Evolutionary conservation across 2,113 vertebrate species (phyloP), one percentile per base, ranked within the genome.

Genomic region (Caranx ignobilis): DNA sequence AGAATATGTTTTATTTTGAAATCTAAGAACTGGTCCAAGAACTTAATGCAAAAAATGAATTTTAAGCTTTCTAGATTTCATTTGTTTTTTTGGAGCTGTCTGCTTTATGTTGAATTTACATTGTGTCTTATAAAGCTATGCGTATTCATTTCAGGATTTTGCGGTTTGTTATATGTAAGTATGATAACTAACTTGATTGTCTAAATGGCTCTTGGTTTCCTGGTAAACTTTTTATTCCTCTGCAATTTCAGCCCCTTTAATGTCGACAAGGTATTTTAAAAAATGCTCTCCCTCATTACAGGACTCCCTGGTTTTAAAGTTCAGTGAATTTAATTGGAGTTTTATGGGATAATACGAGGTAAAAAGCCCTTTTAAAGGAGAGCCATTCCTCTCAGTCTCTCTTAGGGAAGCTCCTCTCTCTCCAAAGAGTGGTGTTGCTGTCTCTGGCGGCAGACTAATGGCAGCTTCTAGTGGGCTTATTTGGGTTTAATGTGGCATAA

Each of bases 401-500:
- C 91, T 80, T 61, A 75, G 83, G 90, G 89, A 91, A 81, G 81
- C 87, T 89, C 62, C 79, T 80, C 78, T 91, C 85, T 82, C 84
- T 89, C 90, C 75, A 89, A 92, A 94, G 92, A 93, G 91, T 78
- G 83, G 76, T 71, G 85, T 86, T 72, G 63, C 91, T 84, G 84
- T 94, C 87, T 87, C 83, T 82, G 76, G 89, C 72, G 86, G 76
- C 88, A 89, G 91, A 93, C 86, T 94, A 94, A 95, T 93, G 87
- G 91, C 79, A 73, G 82, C 87, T 93, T 94, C 89, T 87, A 86
- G 71, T 87, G 86, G 89, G 89, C 92, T 95, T 94, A 94, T 95
- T 94, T 95, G 89, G 88, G 91, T 95, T 95, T 95, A 95, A 94
- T 95, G 94, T 93, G 91, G 91, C 92, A 92, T 95, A 95, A 95